A percentile compares a stretch with the other conserved stretches of the same genome.
Evolutionary conservation across 2,113 vertebrate species (phyloP).

Genomic region (Antechinus stuartii): DNA sequence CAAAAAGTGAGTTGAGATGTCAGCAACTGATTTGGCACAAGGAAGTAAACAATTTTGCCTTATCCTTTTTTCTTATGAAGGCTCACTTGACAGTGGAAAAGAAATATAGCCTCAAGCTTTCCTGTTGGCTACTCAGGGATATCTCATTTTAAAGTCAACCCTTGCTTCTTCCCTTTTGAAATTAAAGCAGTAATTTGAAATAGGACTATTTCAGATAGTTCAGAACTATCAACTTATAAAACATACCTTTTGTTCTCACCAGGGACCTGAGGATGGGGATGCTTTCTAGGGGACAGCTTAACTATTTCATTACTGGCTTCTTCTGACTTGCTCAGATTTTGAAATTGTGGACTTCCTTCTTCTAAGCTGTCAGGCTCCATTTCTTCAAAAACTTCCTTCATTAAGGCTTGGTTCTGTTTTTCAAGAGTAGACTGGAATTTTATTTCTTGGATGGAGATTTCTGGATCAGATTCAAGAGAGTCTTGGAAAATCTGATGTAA

Average conservation of each 20-base stretch:
- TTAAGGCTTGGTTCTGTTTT: slow-evolving; percentile 8
- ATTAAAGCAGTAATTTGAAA: background rate
- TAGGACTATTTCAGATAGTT: background rate
- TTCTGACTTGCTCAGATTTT: slow-evolving; percentile 54
- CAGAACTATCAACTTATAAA: background rate
- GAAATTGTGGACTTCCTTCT: slow-evolving; percentile 68
- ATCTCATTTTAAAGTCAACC: background rate
- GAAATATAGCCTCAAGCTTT: background rate
- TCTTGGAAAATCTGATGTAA: slow-evolving; percentile 68
- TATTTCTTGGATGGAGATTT: slow-evolving; percentile 82
- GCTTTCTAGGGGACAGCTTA: background rate
- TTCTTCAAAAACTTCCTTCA: background rate
- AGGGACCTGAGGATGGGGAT: background rate
- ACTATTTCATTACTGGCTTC: background rate
- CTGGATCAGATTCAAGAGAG: slow-evolving; percentile 81
- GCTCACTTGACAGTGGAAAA: background rate
- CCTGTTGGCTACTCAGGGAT: background rate
- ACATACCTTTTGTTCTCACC: slow-evolving; percentile 43
- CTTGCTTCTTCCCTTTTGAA: background rate
- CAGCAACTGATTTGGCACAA: background rate
- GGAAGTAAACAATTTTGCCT: background rate
- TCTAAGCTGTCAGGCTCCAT: slow-evolving; percentile 78
- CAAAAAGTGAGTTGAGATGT: background rate
- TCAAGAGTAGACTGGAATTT: slow-evolving; percentile 73
- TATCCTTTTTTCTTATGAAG: background rate